Evolutionary conservation across 2,888 invertebrate genomes (phyloP).

Genomic region (Anarsia innoxiella): DNA sequence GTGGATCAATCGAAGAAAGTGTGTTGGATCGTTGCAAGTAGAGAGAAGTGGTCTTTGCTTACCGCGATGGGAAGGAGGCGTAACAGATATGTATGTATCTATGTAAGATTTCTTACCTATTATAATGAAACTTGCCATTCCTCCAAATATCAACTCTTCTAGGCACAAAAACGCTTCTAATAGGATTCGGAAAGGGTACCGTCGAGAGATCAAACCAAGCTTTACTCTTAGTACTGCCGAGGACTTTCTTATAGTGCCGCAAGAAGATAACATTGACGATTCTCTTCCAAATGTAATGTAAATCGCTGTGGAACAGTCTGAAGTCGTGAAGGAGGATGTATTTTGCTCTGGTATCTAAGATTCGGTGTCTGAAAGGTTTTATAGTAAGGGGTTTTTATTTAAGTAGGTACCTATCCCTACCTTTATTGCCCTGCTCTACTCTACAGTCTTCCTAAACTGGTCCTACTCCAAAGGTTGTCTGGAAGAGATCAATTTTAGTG

Average conservation of each 20-base stretch:
- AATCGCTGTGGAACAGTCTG: slow-evolving; percentile 77
- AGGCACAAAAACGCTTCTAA: slow-evolving; percentile 71
- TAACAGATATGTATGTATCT: too few species aligned
- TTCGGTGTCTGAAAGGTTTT: slow-evolving; percentile 80
- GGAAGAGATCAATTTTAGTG: too few species aligned
- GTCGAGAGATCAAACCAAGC: slow-evolving; percentile 83
- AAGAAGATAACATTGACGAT: slow-evolving; percentile 85
- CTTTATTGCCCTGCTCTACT: too few species aligned
- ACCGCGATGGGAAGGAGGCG: too few species aligned
- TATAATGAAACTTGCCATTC: slow-evolving; percentile 74
- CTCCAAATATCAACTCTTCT: slow-evolving; percentile 81
- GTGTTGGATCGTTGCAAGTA: too few species aligned
- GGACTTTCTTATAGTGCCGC: slow-evolving; percentile 62
- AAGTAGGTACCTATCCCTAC: too few species aligned
- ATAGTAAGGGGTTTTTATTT: too few species aligned
- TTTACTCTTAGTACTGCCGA: slow-evolving; percentile 35
- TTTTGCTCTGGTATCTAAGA: slow-evolving; percentile 81
- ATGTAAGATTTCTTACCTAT: slow-evolving; percentile 60
- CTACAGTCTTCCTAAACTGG: too few species aligned
- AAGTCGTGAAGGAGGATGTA: slow-evolving; percentile 82
- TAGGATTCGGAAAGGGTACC: slow-evolving; percentile 81
- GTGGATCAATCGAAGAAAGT: too few species aligned
- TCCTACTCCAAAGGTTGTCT: too few species aligned
- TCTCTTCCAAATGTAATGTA: slow-evolving; percentile 84
- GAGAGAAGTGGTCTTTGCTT: too few species aligned